A percentile compares a stretch with the other conserved stretches of the same genome.
Evolutionary conservation across 2,113 vertebrate genomes (phyloP).

Genomic region (Rhadina sibilatrix): DNA sequence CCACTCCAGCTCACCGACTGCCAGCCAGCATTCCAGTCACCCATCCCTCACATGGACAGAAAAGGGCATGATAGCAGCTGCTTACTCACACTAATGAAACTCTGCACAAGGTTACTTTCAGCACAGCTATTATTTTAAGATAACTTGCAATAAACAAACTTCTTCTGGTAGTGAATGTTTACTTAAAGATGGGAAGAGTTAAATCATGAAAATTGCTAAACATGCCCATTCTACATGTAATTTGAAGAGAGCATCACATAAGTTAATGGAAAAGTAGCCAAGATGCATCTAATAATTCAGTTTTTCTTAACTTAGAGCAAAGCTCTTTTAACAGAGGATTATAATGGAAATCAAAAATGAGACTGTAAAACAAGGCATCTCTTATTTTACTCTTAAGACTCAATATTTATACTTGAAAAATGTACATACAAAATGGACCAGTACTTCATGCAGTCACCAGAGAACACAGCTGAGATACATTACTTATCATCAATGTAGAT

Average conservation of each 20-base stretch:
- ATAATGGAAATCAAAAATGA: not conserved
- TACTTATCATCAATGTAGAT: not conserved
- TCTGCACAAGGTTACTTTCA: not conserved
- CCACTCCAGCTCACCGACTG: not conserved
- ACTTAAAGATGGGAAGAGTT: not conserved
- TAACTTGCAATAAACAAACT: not conserved
- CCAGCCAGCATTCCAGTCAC: not conserved
- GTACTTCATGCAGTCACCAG: not conserved
- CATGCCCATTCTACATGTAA: not conserved
- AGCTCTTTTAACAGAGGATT: not conserved
- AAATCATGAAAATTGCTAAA: not conserved
- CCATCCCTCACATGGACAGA: not conserved
- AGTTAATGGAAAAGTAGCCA: constrained; percentile 6
- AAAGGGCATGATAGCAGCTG: not conserved
- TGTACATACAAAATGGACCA: not conserved
- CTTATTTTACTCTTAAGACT: not conserved
- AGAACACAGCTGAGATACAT: not conserved
- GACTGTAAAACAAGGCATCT: not conserved
- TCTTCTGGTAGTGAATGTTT: not conserved
- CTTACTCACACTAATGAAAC: not conserved
- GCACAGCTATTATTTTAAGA: not conserved
- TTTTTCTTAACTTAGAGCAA: not conserved
- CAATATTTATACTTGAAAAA: not conserved
- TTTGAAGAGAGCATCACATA: not conserved
- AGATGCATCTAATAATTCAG: not conserved